A percentile compares a stretch with the other conserved stretches of the same genome.
Conservation (phyloP, 2,888 invertebrate species). For the Copidosoma aretas region DNA sequence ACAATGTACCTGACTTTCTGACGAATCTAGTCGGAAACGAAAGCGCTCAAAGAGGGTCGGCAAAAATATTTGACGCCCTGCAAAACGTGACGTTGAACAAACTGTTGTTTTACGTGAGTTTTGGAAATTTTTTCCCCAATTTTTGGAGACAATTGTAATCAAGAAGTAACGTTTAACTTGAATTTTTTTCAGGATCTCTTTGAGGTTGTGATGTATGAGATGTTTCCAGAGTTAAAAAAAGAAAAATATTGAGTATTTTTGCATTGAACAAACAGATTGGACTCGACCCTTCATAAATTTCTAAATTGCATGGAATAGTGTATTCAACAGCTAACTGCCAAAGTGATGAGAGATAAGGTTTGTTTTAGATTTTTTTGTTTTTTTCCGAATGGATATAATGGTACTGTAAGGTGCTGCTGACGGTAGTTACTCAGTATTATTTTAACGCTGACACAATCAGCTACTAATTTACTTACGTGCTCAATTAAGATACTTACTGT, state of each 20-base stretch:
- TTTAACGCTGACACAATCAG: slow-evolving; percentile 2
- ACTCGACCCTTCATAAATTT: slow-evolving; percentile 18
- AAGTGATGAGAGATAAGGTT: slow-evolving; percentile 29
- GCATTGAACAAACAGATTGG: slow-evolving; percentile 32
- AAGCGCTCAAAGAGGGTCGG: slow-evolving; percentile 82
- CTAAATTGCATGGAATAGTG: slow-evolving; percentile 13
- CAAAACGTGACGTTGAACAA: slow-evolving; percentile 88
- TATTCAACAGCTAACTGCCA: slow-evolving; percentile 33
- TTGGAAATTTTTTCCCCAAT: slow-evolving; percentile 5
- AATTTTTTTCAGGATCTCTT: slow-evolving; percentile 64
- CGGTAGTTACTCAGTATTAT: slow-evolving; percentile 33
- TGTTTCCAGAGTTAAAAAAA: slow-evolving; percentile 63
- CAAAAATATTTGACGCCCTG: slow-evolving; percentile 84
- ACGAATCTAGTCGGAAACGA: slow-evolving; percentile 85
- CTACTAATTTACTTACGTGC: not conserved
- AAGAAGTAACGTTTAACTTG: not conserved
- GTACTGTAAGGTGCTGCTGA: slow-evolving; percentile 26
- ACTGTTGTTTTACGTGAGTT: slow-evolving; percentile 87
- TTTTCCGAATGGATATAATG: not conserved
- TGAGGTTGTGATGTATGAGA: slow-evolving; percentile 64
- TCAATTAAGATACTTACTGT: slow-evolving; percentile 7
- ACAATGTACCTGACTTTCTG: slow-evolving; percentile 79
- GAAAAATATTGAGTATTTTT: slow-evolving; percentile 40
- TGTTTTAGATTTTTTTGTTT: slow-evolving; percentile 25
- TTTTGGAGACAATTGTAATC: not conserved